Evolutionary conservation across 1,140 invertebrate genomes (phyloP).

Genomic region (Vanessa tameamea): DNA sequence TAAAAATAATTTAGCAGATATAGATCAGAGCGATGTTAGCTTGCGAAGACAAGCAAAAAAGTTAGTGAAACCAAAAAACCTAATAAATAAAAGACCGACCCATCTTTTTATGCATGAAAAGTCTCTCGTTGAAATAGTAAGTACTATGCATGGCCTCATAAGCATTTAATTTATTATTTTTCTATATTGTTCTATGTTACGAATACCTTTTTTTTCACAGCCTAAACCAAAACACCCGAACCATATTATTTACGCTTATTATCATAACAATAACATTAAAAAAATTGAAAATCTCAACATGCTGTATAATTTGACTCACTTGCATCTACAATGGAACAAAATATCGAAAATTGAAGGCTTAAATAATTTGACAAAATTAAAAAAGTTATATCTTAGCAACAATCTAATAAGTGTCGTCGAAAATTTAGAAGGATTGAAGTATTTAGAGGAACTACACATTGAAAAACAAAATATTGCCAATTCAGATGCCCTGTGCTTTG

Average conservation of each 20-base stretch:
- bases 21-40: constrained; percentile 46
- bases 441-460: constrained; percentile 84
- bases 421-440: constrained; percentile 82
- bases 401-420: constrained; percentile 86
- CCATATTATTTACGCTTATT: constrained; percentile 83
- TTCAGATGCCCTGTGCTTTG: constrained; percentile 84
- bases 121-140: constrained; percentile 65
- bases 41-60: constrained; percentile 68
- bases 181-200: neutral
- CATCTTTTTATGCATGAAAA: constrained; percentile 76
- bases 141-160: constrained; percentile 18
- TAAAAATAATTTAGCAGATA: constrained; percentile 37
- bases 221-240: constrained; percentile 76
- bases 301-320: constrained; percentile 82
- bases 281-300: constrained; percentile 83
- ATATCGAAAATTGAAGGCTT: constrained; percentile 85
- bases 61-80: constrained; percentile 52
- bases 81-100: constrained; percentile 55
- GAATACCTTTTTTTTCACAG: constrained; percentile 59
- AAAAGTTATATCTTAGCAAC: constrained; percentile 84
- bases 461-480: constrained; percentile 83
- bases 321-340: constrained; percentile 86
- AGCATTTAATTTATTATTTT: neutral
- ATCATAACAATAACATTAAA: constrained; percentile 83
- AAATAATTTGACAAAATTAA: constrained; percentile 80